Conservation (phyloP, 2,797 vertebrate genomes). For the Sardinella longiceps region DNA sequence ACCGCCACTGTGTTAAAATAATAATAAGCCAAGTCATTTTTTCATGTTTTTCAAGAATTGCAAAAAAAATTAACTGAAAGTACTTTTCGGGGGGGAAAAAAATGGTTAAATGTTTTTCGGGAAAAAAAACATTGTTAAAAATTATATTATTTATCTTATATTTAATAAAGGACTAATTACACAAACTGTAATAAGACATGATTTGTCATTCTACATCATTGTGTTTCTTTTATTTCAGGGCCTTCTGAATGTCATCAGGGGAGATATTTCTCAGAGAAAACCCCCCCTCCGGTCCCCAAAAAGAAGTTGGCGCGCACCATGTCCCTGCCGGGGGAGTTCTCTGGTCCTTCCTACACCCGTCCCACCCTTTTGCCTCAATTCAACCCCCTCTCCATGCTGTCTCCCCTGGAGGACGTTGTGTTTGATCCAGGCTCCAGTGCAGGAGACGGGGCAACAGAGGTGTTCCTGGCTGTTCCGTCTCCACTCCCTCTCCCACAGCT, state of each 20-base stretch:
- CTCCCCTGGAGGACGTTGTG: slow-evolving; percentile 30
- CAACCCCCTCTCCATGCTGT: slow-evolving; percentile 69
- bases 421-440: background rate
- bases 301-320: slow-evolving; percentile 67
- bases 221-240: slow-evolving; percentile 44
- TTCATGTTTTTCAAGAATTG: too few relatives aligned
- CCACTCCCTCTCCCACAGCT: slow-evolving; percentile 56
- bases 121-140: too few relatives aligned
- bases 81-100: too few relatives aligned
- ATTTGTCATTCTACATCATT: background rate
- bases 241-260: slow-evolving; percentile 46
- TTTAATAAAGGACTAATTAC: too few relatives aligned
- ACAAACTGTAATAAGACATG: too few relatives aligned
- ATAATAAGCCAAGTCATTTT: too few relatives aligned
- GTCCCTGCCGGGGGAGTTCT: slow-evolving; percentile 62
- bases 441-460: slow-evolving; percentile 43
- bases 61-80: too few relatives aligned
- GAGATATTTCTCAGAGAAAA: slow-evolving; percentile 69
- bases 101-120: too few relatives aligned
- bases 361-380: background rate
- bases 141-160: too few relatives aligned
- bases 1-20: too few relatives aligned
- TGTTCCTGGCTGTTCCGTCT: background rate
- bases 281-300: slow-evolving; percentile 73
- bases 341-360: background rate